These are phyloP conservation scores for Spatulosminthurus flaviceps DNA, from an alignment of 2,888 invertebrate genomes.

Conservation along the genomic window DNA sequence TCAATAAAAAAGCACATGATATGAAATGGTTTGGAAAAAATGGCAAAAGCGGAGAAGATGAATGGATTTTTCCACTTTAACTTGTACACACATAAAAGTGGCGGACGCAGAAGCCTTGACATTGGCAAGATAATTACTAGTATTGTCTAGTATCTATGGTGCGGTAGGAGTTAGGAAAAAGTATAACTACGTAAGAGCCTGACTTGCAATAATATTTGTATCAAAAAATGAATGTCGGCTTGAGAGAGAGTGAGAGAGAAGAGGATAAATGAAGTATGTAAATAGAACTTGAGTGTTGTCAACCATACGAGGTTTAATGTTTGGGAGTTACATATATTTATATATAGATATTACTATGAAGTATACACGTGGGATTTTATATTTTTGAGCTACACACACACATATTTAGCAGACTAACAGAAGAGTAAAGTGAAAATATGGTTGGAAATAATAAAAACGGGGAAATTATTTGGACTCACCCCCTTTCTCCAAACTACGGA, in stretches of 20 bases:
- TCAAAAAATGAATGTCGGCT: constrained; percentile 6
- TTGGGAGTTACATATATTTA: too few relatives aligned
- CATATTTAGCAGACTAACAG: too few relatives aligned
- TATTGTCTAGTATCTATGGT: background rate
- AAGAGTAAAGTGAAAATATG: too few relatives aligned
- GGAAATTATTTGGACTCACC: constrained; percentile 60
- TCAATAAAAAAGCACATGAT: background rate
- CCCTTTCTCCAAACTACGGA: constrained; percentile 66
- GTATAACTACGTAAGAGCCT: background rate
- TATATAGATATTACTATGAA: too few relatives aligned
- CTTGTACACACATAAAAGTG: background rate
- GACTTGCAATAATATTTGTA: constrained; percentile 10
- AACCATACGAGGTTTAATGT: too few relatives aligned
- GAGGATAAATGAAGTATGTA: background rate
- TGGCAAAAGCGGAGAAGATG: constrained; percentile 1
- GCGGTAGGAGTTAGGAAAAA: too few relatives aligned
- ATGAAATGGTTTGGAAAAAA: background rate
- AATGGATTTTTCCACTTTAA: background rate
- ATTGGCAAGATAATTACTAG: background rate
- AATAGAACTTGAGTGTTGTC: too few relatives aligned
- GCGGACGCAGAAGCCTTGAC: background rate
- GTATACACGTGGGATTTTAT: too few relatives aligned
- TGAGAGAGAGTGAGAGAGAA: too few relatives aligned
- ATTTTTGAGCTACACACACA: too few relatives aligned
- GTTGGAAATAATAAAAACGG: background rate